phyloP scores from a whole-genome alignment of 2,113 vertebrate species.

The Fukomys damarensis region DNA sequence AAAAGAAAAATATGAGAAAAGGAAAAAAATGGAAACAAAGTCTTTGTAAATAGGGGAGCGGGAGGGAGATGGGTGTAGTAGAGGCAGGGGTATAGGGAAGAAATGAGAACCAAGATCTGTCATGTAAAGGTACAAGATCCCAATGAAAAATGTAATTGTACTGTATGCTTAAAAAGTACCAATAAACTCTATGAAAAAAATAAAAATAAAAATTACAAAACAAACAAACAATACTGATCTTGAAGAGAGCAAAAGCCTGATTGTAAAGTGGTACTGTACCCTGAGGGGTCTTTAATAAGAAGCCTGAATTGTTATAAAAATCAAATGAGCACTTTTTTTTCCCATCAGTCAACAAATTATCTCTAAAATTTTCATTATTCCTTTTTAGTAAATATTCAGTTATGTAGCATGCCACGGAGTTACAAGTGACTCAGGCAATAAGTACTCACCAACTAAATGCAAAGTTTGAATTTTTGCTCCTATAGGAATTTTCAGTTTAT shows the following conservation, averaged over 20 bases:
- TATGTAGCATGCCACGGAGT: constrained; percentile 17
- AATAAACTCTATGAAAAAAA: too few relatives aligned
- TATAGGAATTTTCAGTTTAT: constrained; percentile 98
- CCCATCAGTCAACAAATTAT: neutral
- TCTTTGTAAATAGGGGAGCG: too few relatives aligned
- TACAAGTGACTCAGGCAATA: constrained; percentile 6
- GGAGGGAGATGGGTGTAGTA: too few relatives aligned
- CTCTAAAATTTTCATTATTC: neutral
- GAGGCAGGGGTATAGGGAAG: too few relatives aligned
- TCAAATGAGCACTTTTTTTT: neutral
- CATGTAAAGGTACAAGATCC: too few relatives aligned
- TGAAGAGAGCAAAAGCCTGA: neutral
- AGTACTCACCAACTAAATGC: constrained; percentile 96
- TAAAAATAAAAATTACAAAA: too few relatives aligned
- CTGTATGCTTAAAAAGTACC: too few relatives aligned
- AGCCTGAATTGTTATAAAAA: neutral
- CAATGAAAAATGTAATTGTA: too few relatives aligned
- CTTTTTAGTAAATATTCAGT: constrained; percentile 18
- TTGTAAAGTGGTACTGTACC: neutral
- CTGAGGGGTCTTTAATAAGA: neutral
- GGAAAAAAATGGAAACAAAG: too few relatives aligned
- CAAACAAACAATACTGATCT: neutral
- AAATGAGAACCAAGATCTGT: too few relatives aligned
- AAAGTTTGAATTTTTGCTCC: constrained; percentile 99
- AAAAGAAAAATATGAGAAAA: too few relatives aligned